phyloP scores from a whole-genome alignment of 2,113 vertebrate species.

The Calonectris borealis region DNA sequence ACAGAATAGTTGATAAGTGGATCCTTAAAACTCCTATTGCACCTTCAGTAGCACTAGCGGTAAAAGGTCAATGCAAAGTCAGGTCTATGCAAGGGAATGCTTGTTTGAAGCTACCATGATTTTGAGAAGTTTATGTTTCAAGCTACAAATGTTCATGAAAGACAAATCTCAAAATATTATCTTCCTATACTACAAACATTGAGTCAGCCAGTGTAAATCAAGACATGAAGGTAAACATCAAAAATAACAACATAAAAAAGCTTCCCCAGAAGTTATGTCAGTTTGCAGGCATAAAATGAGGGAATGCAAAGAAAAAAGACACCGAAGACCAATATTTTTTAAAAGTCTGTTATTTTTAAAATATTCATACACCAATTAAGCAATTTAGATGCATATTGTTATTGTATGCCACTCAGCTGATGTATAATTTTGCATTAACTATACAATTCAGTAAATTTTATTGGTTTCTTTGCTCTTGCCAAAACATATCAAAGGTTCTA shows the following conservation, averaged over 20 bases:
- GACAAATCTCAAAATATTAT: background rate
- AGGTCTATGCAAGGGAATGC: background rate
- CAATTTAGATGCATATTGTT: background rate
- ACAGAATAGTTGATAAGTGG: background rate
- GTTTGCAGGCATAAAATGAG: background rate
- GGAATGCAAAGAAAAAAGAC: background rate
- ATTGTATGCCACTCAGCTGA: background rate
- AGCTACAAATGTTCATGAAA: background rate
- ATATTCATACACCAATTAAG: background rate
- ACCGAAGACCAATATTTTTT: background rate
- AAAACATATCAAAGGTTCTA: background rate
- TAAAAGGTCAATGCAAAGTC: background rate
- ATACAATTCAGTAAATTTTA: background rate
- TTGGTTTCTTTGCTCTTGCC: background rate
- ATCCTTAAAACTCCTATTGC: background rate
- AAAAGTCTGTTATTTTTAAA: background rate
- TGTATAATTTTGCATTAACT: background rate
- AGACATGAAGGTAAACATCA: background rate
- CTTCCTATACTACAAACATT: background rate
- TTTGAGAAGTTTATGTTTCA: background rate
- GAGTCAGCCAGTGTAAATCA: background rate
- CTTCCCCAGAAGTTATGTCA: background rate
- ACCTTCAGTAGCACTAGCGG: background rate
- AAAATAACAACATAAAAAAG: background rate
- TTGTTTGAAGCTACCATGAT: background rate